phyloP scores from a whole-genome alignment of 92 coral and sea anemone species.

The Isaurus tuberculatus region DNA sequence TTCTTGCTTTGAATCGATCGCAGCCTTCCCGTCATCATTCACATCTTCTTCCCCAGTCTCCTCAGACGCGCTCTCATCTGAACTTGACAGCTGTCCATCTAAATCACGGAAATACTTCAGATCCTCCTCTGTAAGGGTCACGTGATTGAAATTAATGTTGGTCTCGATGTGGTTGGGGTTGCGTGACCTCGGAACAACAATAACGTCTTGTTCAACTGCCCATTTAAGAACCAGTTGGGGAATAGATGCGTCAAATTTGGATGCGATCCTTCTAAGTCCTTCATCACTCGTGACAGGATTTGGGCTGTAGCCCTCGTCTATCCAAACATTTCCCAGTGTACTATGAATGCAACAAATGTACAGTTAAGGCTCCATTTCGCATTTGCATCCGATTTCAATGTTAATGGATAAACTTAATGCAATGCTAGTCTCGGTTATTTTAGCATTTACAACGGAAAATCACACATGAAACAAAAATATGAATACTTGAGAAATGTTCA shows the following conservation, averaged over 20 bases:
- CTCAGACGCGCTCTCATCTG: constrained; percentile 58
- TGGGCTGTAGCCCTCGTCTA: constrained; percentile 71
- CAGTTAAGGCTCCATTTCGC: background rate
- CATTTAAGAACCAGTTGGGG: constrained; percentile 89
- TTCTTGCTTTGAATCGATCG: background rate
- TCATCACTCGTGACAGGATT: constrained; percentile 85
- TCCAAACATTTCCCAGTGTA: constrained; percentile 87
- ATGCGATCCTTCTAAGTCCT: constrained; percentile 72
- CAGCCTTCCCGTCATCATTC: background rate
- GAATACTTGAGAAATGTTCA: too few relatives aligned
- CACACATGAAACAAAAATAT: too few relatives aligned
- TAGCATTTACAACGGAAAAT: background rate
- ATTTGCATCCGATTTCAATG: too few relatives aligned
- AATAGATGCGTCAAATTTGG: constrained; percentile 81
- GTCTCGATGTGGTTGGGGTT: constrained; percentile 88
- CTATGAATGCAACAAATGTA: constrained; percentile 45
- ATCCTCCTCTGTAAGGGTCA: constrained; percentile 69
- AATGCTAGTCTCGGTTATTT: background rate
- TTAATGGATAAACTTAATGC: too few relatives aligned
- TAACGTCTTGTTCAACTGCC: constrained; percentile 85
- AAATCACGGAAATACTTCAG: constrained; percentile 62
- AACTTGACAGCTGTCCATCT: constrained; percentile 73
- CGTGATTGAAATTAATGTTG: constrained; percentile 84
- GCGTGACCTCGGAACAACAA: constrained; percentile 85
- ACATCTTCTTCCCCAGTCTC: constrained; percentile 22